phyloP scores from a whole-genome alignment of 2,888 invertebrate genomes.

The Neoscelio sp. region DNA sequence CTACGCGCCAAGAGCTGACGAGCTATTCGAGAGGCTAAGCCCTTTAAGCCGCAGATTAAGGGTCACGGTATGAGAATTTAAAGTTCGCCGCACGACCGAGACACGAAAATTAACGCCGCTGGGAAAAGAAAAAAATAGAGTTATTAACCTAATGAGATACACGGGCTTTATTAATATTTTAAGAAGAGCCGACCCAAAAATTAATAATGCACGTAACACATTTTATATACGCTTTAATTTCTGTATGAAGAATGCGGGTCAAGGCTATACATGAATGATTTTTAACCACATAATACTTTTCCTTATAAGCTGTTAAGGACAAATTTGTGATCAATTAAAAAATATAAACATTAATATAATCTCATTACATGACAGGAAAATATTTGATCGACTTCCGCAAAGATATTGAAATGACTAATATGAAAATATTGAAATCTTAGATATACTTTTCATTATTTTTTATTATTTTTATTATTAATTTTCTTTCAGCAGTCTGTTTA shows the following conservation, averaged over 20 bases:
- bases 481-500: no score
- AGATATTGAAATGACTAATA: no score
- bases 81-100: conserved; percentile 74
- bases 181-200: conserved; percentile 23
- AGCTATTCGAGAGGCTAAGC: conserved; percentile 82
- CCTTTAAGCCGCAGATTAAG: conserved; percentile 81
- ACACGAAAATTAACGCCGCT: conserved; percentile 59
- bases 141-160: conserved; percentile 62
- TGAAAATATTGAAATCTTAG: no score
- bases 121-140: conserved; percentile 55
- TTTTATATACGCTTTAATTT: conserved; percentile 24
- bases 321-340: no score
- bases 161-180: conserved; percentile 54
- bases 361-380: no score
- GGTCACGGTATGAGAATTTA: conserved; percentile 79
- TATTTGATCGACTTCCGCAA: no score
- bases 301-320: no score
- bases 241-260: not conserved
- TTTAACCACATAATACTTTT: no score
- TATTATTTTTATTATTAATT: no score
- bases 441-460: no score
- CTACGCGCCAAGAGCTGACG: conserved; percentile 76
- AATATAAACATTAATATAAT: no score
- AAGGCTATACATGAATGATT: not conserved
- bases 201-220: conserved; percentile 33